Conservation (phyloP, 1,140 invertebrate species). For the Chymomyza costata region DNA sequence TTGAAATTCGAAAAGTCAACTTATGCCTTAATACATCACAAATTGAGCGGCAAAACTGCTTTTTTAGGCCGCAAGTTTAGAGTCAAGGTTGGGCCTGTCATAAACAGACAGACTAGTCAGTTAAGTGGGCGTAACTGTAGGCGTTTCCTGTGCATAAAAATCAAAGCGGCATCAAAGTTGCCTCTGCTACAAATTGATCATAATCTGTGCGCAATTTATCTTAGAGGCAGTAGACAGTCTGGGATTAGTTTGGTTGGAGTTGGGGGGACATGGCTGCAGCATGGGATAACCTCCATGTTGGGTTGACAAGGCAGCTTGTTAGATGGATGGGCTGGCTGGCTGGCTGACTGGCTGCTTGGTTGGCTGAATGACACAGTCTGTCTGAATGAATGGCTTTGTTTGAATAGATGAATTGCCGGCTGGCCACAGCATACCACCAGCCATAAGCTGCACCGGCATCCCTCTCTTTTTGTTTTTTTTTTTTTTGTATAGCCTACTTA, state of each 20-base stretch:
- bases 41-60: constrained; percentile 1
- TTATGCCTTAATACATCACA: constrained; percentile 51
- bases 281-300: constrained; percentile 6
- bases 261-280: not conserved
- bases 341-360: too few relatives aligned
- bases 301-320: constrained; percentile 30
- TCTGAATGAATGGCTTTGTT: constrained; percentile 68
- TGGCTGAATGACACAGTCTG: constrained; percentile 58
- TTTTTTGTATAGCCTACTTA: constrained; percentile 24
- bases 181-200: constrained; percentile 67
- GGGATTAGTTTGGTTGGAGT: not conserved
- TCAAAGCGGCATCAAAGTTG: constrained; percentile 25
- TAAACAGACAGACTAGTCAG: constrained; percentile 47
- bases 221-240: constrained; percentile 26
- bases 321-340: constrained; percentile 66
- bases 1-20: too few relatives aligned
- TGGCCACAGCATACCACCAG: too few relatives aligned
- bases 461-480: constrained; percentile 15
- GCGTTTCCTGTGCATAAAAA: not conserved
- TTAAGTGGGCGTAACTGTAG: constrained; percentile 37
- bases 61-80: constrained; percentile 7
- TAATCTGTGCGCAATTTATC: constrained; percentile 69
- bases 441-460: constrained; percentile 15
- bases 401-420: constrained; percentile 65
- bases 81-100: constrained; percentile 59